phyloP scores from a whole-genome alignment of 2,797 vertebrate species.

The Xenops minutus region DNA sequence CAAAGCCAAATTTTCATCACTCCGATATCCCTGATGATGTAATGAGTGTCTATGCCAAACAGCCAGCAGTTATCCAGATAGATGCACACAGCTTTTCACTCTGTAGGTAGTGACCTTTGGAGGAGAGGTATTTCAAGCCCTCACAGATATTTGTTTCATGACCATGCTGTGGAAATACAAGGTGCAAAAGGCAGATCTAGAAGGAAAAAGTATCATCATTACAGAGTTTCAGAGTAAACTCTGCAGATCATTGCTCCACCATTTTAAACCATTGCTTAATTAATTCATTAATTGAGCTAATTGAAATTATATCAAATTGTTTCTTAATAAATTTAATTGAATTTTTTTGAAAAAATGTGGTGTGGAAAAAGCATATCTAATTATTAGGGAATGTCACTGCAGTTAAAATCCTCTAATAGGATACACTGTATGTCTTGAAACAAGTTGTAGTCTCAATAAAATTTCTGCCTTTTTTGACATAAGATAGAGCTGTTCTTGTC shows the following conservation, averaged over 20 bases:
- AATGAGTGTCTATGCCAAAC: neutral
- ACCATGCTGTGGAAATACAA: neutral
- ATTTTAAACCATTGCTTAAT: neutral
- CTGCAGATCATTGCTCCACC: neutral
- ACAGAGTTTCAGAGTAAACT: neutral
- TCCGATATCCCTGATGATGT: neutral
- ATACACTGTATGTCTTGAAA: neutral
- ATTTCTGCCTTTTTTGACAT: neutral
- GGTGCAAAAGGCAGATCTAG: neutral
- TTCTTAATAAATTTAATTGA: neutral
- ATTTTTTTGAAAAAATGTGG: neutral
- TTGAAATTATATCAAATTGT: neutral
- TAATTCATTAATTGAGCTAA: neutral
- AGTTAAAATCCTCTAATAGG: neutral
- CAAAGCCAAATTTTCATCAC: neutral
- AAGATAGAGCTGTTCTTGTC: neutral
- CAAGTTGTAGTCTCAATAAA: neutral
- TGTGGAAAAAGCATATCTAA: neutral
- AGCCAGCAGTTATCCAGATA: neutral
- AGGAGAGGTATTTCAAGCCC: rapidly evolving
- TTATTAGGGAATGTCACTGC: neutral
- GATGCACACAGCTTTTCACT: neutral
- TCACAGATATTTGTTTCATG: neutral
- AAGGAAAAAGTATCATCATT: neutral
- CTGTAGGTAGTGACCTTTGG: neutral